These are phyloP conservation scores for Caenorhabditis uteleia DNA, from an alignment of 2,888 invertebrate species.

Conservation along the genomic window DNA sequence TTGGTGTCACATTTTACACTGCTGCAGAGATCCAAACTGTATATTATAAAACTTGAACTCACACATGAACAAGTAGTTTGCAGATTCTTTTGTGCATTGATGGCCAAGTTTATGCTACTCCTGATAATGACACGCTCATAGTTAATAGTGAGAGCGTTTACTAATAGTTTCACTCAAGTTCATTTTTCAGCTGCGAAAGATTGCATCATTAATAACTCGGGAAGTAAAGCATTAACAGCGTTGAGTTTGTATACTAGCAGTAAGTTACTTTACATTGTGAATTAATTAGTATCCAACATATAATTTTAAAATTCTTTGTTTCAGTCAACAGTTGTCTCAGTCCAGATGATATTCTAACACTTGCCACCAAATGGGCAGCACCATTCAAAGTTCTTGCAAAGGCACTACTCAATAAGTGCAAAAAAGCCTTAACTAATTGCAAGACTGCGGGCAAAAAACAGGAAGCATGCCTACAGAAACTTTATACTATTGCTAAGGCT, in stretches of 20 bases:
- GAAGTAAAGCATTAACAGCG: constrained; percentile 16
- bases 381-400: constrained; percentile 11
- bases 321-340: constrained; percentile 29
- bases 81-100: constrained; percentile 20
- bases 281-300: not conserved
- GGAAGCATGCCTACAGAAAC: constrained; percentile 23
- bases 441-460: constrained; percentile 19
- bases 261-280: constrained; percentile 1
- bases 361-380: constrained; percentile 11
- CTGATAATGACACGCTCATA: constrained; percentile 30
- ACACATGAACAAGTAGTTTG: too few species aligned
- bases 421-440: constrained; percentile 9
- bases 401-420: constrained; percentile 12
- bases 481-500: constrained; percentile 19
- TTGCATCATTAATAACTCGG: constrained; percentile 31
- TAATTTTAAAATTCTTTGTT: not conserved
- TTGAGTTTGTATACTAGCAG: constrained; percentile 11
- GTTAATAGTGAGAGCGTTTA: too few species aligned
- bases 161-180: too few species aligned
- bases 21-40: constrained; percentile 23
- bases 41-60: not conserved
- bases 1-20: constrained; percentile 34
- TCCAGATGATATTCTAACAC: constrained; percentile 14
- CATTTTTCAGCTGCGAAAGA: constrained; percentile 13
- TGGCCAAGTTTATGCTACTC: constrained; percentile 9